Conservation (phyloP, 2,888 invertebrate species). For the Copidosoma aretas region DNA sequence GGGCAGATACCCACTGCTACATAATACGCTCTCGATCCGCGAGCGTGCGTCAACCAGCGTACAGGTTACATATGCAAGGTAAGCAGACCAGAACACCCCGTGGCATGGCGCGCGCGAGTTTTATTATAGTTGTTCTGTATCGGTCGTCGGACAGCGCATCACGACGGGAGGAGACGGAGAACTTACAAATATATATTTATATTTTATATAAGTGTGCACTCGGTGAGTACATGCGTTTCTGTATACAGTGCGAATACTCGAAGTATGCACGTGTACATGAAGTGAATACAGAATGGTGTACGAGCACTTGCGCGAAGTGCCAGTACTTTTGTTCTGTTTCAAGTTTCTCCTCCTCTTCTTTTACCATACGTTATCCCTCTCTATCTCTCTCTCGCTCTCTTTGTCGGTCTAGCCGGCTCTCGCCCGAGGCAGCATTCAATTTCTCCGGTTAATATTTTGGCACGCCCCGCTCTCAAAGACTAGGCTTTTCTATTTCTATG, state of each 20-base stretch:
- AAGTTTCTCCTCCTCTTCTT: too few relatives aligned
- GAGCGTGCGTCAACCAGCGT: slow-evolving; percentile 1
- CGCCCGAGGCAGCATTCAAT: slow-evolving; percentile 25
- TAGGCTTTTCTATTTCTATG: background rate
- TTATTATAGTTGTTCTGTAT: background rate
- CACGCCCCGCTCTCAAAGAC: slow-evolving; percentile 1
- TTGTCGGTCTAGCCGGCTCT: background rate
- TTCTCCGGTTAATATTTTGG: slow-evolving; percentile 23
- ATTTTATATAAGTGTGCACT: too few relatives aligned
- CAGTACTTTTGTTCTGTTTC: too few relatives aligned
- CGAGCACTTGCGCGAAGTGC: slow-evolving; percentile 28
- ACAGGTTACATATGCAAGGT: background rate
- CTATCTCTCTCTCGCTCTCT: slow-evolving; percentile 1
- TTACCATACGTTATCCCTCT: too few relatives aligned
- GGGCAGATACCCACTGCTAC: slow-evolving; percentile 14
- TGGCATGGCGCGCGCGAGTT: background rate
- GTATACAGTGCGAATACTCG: too few relatives aligned
- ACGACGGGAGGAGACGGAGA: too few relatives aligned
- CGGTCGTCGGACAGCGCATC: too few relatives aligned
- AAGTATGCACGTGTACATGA: background rate
- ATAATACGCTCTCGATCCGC: slow-evolving; percentile 30
- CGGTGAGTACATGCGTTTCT: too few relatives aligned
- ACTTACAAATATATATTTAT: background rate
- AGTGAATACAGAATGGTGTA: slow-evolving; percentile 16
- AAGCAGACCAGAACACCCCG: slow-evolving; percentile 28